Evolutionary conservation across 2,113 vertebrate species (phyloP).

Genomic region (Vidua chalybeata): DNA sequence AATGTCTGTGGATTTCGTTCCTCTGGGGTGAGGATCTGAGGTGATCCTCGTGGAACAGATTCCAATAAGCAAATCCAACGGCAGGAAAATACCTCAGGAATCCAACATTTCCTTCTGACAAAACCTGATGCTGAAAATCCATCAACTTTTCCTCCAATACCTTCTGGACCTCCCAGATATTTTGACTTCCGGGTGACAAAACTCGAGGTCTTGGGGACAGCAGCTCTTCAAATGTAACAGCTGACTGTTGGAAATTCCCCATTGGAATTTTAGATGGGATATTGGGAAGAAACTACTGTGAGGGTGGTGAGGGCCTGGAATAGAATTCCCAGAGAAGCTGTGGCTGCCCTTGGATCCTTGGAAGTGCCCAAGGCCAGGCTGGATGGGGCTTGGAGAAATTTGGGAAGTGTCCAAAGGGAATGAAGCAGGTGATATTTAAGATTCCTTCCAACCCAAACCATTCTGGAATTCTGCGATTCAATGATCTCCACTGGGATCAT

Average conservation of each 20-base stretch:
- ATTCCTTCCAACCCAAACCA: not conserved
- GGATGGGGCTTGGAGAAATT: not conserved
- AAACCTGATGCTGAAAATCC: not conserved
- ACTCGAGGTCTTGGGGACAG: accelerated
- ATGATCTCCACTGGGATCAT: not conserved
- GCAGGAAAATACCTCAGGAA: not conserved
- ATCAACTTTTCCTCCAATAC: not conserved
- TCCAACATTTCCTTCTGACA: not conserved
- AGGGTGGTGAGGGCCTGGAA: not conserved
- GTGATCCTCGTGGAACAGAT: not conserved
- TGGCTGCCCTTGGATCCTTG: not conserved
- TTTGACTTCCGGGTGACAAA: not conserved
- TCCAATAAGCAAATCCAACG: not conserved
- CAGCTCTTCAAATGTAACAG: too few species aligned
- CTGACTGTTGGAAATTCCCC: not conserved
- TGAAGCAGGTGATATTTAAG: not conserved
- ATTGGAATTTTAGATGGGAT: not conserved
- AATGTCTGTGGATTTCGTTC: not conserved
- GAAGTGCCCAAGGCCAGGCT: not conserved
- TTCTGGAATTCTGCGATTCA: not conserved
- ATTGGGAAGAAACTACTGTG: not conserved
- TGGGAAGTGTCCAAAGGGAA: not conserved
- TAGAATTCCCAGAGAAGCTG: not conserved
- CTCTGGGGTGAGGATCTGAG: not conserved
- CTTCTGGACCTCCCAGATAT: not conserved